phyloP scores from a whole-genome alignment of 2,797 vertebrate species.

The Garrulus glandarius region DNA sequence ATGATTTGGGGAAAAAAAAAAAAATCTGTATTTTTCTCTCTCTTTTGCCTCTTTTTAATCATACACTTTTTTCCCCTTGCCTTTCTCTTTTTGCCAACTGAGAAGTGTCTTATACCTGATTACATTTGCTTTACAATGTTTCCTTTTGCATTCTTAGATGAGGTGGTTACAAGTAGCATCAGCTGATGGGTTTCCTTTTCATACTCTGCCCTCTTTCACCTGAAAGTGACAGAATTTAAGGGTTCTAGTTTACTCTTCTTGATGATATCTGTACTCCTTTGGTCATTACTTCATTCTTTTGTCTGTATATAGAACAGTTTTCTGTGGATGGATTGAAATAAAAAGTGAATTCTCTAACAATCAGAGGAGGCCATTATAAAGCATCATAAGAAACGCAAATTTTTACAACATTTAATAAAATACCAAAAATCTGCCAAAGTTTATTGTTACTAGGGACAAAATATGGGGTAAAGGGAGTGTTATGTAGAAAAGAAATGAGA shows the following conservation, averaged over 20 bases:
- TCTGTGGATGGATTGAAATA: neutral
- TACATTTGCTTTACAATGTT: constrained; percentile 16
- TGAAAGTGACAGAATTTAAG: neutral
- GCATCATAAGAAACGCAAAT: neutral
- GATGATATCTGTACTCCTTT: neutral
- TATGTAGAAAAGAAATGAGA: neutral
- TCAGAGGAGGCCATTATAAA: neutral
- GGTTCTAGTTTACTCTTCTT: neutral
- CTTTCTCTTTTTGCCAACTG: neutral
- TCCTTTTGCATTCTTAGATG: constrained; percentile 3
- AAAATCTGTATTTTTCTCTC: constrained; percentile 12
- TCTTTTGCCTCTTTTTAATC: constrained; percentile 7
- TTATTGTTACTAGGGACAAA: neutral
- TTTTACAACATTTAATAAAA: neutral
- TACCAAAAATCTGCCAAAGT: neutral
- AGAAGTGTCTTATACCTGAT: neutral
- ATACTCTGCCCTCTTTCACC: neutral
- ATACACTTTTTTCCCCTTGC: neutral
- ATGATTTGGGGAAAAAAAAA: constrained; percentile 45
- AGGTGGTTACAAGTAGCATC: neutral
- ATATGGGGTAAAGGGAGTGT: neutral
- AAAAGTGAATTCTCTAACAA: neutral
- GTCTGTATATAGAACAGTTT: neutral
- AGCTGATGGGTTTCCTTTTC: neutral
- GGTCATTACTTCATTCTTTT: neutral